Evolutionary conservation across 2,888 invertebrate genomes (phyloP).

Genomic region (Amblyjoppa fuscipennis): DNA sequence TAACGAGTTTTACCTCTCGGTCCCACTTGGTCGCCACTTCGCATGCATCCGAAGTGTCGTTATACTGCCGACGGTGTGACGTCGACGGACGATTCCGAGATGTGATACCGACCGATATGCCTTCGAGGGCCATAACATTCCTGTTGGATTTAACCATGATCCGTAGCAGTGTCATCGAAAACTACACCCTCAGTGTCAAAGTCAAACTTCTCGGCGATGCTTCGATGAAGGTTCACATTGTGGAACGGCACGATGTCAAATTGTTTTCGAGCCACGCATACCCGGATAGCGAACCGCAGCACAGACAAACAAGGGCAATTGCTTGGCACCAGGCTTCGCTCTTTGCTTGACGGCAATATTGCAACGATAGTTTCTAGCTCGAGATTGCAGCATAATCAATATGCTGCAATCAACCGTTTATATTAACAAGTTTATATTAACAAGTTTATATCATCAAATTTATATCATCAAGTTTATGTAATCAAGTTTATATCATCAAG

Average conservation of each 20-base stretch:
- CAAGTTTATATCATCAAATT: too few species aligned
- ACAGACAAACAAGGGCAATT: too few species aligned
- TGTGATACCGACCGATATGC: neutral
- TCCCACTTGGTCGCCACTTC: neutral
- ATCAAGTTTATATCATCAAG: too few species aligned
- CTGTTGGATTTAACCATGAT: neutral
- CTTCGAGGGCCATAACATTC: neutral
- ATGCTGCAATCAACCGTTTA: too few species aligned
- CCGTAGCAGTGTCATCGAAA: neutral
- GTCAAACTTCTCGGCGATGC: neutral
- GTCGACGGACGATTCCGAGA: slow-evolving; percentile 4
- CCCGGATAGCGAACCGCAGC: too few species aligned
- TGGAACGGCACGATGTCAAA: neutral
- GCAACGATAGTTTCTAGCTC: too few species aligned
- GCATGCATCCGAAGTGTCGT: slow-evolving; percentile 27
- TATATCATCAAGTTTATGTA: too few species aligned
- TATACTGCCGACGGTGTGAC: slow-evolving; percentile 15
- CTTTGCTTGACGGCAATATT: too few species aligned
- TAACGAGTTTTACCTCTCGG: slow-evolving; percentile 41
- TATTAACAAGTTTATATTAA: too few species aligned
- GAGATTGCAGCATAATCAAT: too few species aligned
- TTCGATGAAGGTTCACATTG: neutral
- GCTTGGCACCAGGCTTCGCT: too few species aligned
- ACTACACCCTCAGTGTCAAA: neutral
- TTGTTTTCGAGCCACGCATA: neutral